These are phyloP conservation scores for Dryomyza anilis DNA, from an alignment of 2,888 invertebrate genomes.

Conservation along the genomic window DNA sequence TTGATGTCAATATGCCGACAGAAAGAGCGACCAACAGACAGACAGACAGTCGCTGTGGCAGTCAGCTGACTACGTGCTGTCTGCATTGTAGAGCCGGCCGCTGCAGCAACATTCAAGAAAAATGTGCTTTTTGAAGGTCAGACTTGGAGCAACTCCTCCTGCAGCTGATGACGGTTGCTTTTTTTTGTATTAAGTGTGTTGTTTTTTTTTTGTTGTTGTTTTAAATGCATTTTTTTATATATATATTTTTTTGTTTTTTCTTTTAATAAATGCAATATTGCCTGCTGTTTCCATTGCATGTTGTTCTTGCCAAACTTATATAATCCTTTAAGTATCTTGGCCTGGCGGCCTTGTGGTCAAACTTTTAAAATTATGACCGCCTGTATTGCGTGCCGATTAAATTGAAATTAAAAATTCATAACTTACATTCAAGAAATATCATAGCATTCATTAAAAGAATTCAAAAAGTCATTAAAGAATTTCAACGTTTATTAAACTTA, in stretches of 20 bases:
- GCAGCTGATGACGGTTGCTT: background rate
- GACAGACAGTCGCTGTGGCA: no score
- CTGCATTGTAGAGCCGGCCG: background rate
- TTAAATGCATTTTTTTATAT: background rate
- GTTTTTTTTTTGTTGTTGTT: background rate
- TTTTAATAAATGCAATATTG: background rate
- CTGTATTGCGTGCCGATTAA: background rate
- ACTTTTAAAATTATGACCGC: background rate
- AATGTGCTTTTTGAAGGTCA: background rate
- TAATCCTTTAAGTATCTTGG: background rate
- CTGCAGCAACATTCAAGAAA: background rate
- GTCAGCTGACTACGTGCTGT: constrained; percentile 10
- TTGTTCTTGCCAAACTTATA: background rate
- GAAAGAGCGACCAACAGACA: no score
- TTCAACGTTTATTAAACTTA: no score
- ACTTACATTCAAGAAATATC: no score
- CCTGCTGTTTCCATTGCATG: background rate
- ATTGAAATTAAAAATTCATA: background rate
- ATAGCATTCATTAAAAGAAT: no score
- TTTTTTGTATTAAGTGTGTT: background rate
- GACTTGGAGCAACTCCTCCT: background rate
- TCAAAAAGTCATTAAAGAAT: no score
- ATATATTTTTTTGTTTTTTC: no score
- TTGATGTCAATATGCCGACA: background rate
- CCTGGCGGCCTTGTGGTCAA: background rate